These are phyloP conservation scores for Sarotherodon lohbergeri DNA, from an alignment of 2,113 vertebrate genomes.

Conservation along the genomic window DNA sequence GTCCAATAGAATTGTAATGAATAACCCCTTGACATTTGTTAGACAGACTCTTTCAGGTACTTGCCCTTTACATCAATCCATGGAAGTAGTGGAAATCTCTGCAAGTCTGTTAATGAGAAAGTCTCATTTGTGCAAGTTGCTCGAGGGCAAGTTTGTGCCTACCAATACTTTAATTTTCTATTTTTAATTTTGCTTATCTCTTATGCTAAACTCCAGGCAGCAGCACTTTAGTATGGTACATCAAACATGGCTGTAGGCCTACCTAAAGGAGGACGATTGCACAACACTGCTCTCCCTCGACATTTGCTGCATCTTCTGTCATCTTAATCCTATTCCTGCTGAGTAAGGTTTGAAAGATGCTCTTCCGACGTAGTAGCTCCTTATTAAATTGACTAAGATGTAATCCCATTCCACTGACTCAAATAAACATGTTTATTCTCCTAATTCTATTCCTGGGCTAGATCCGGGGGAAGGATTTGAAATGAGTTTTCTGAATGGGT, in stretches of 20 bases:
- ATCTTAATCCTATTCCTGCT: conserved; percentile 17
- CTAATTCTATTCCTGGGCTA: conserved; percentile 25
- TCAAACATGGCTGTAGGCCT: conserved; percentile 14
- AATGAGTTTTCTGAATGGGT: conserved; percentile 45
- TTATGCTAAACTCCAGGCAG: neutral
- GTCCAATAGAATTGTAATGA: neutral
- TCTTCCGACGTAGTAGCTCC: neutral
- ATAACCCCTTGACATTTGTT: neutral
- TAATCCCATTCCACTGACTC: conserved; percentile 33
- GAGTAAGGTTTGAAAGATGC: neutral
- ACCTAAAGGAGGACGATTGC: neutral
- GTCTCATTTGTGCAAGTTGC: neutral
- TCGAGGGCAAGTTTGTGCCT: neutral
- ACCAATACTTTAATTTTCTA: neutral
- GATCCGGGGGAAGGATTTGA: neutral
- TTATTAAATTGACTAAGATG: neutral
- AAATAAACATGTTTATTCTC: conserved; percentile 27
- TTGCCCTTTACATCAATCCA: neutral
- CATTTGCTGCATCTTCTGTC: conserved; percentile 15
- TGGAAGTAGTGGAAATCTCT: neutral
- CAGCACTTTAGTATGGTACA: neutral
- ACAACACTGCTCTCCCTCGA: conserved; percentile 10
- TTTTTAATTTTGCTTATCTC: conserved; percentile 14
- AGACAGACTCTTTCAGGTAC: neutral
- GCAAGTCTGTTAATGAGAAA: neutral